phyloP scores from a whole-genome alignment of 2,113 vertebrate genomes.

The Hystrix brachyura region DNA sequence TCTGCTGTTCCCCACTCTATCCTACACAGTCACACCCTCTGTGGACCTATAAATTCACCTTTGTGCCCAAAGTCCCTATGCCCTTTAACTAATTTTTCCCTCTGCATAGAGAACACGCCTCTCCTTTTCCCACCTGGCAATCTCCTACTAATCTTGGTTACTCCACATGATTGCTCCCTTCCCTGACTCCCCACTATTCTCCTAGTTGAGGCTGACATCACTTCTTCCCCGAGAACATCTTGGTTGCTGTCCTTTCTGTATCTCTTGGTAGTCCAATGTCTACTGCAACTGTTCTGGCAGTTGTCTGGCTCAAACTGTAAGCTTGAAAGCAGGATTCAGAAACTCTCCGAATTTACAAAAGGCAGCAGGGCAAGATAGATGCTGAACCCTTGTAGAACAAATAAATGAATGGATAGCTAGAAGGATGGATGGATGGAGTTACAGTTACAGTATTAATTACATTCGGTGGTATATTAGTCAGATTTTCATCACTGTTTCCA shows the following conservation, averaged over 20 bases:
- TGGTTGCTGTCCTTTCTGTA: neutral
- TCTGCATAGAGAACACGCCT: neutral
- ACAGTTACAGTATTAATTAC: neutral
- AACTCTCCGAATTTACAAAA: neutral
- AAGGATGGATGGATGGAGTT: neutral
- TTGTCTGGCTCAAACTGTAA: neutral
- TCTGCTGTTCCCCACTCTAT: neutral
- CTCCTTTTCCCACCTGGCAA: neutral
- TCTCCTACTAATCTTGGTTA: neutral
- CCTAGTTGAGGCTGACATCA: neutral
- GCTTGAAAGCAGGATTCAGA: neutral
- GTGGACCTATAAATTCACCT: no score
- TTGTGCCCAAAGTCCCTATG: fast-evolving
- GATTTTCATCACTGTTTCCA: neutral
- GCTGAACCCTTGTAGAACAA: neutral
- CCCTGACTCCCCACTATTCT: no score
- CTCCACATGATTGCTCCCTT: neutral
- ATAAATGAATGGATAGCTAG: neutral
- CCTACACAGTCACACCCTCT: fast-evolving
- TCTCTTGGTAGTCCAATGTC: neutral
- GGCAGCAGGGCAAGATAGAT: neutral
- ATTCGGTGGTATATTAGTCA: neutral
- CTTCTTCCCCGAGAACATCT: neutral
- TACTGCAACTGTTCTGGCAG: neutral
- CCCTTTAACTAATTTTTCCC: neutral